A percentile compares a stretch with the other conserved stretches of the same genome.
Conservation (phyloP, 2,113 vertebrate genomes). For the Ursus arctos region DNA sequence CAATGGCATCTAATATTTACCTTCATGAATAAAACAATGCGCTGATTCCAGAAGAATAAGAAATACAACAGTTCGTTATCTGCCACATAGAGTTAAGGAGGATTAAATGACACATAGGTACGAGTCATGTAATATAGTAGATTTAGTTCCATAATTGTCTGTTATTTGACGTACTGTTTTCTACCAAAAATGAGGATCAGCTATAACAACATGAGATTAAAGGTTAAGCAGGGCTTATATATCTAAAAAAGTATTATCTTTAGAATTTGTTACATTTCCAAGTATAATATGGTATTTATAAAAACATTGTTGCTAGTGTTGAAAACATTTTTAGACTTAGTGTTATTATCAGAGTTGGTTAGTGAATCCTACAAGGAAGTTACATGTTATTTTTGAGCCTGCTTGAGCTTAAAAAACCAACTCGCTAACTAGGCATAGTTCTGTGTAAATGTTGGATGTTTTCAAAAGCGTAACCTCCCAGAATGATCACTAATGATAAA, state of each 20-base stretch:
- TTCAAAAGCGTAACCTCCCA: not conserved
- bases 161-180: not conserved
- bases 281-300: not conserved
- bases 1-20: not conserved
- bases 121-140: not conserved
- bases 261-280: not conserved
- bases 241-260: not conserved
- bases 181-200: not conserved
- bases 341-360: not conserved
- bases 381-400: not conserved
- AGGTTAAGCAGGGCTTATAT: not conserved
- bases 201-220: not conserved
- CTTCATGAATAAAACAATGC: not conserved
- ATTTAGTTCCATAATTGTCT: not conserved
- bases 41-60: not conserved
- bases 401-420: conserved; percentile 19
- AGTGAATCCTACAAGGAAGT: not conserved
- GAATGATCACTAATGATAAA: not conserved
- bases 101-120: not conserved
- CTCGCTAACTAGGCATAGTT: not conserved
- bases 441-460: conserved; percentile 1
- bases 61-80: not conserved
- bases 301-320: not conserved
- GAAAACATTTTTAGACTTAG: not conserved
- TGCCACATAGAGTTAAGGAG: not conserved